These are phyloP conservation scores for Cotesia typhae DNA, from an alignment of 1,140 invertebrate species.

Conservation along the genomic window DNA sequence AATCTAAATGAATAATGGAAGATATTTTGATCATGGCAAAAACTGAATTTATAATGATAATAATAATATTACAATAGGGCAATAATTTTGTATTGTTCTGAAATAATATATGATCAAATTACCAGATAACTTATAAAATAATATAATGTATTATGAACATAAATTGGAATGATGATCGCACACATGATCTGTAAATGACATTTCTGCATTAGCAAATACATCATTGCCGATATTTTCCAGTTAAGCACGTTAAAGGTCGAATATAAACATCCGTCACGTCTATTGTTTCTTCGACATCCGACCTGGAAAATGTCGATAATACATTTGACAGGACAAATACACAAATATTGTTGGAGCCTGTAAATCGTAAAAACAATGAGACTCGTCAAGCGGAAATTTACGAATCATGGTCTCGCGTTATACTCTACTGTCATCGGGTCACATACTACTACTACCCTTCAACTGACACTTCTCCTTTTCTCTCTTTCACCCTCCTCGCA, in stretches of 20 bases:
- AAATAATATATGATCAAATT: background rate
- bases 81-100: background rate
- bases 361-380: slow-evolving; percentile 44
- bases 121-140: too few relatives aligned
- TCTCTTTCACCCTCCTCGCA: background rate
- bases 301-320: slow-evolving; percentile 33
- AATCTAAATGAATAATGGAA: too few relatives aligned
- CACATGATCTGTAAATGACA: slow-evolving; percentile 22
- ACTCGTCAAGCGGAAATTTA: slow-evolving; percentile 34
- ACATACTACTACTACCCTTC: background rate
- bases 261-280: slow-evolving; percentile 24
- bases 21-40: too few relatives aligned
- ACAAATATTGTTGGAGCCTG: slow-evolving; percentile 37
- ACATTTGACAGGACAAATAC: slow-evolving; percentile 37
- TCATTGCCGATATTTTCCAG: slow-evolving; percentile 23
- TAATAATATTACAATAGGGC: too few relatives aligned
- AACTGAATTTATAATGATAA: too few relatives aligned
- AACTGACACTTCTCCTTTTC: slow-evolving; percentile 12
- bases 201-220: slow-evolving; percentile 21
- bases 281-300: slow-evolving; percentile 24
- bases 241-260: slow-evolving; percentile 15
- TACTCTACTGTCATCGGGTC: slow-evolving; percentile 28
- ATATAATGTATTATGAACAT: background rate
- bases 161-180: too few relatives aligned
- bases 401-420: slow-evolving; percentile 23